A percentile compares a stretch with the other conserved stretches of the same genome.
These are phyloP conservation scores for Stichopus chloronotus DNA, from an alignment of 35 echinoderm and acorn worm genomes.

Conservation along the genomic window DNA sequence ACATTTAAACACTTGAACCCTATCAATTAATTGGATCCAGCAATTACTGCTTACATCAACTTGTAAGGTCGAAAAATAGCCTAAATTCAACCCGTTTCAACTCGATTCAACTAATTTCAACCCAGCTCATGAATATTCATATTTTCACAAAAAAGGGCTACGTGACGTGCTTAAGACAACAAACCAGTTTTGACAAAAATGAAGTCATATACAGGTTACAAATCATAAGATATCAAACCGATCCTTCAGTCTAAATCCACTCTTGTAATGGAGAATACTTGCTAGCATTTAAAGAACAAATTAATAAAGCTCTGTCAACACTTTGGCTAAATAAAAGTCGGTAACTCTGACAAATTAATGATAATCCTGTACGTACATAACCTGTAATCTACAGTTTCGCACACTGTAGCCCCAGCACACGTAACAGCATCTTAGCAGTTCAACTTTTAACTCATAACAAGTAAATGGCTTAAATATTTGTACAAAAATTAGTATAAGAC, in stretches of 20 bases:
- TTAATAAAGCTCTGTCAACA: neutral
- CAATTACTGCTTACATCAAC: neutral
- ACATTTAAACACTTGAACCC: neutral
- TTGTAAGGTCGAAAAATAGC: neutral
- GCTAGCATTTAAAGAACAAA: neutral
- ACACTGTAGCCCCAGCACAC: neutral
- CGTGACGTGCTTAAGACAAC: neutral
- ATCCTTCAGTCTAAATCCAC: neutral
- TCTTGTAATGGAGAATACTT: neutral
- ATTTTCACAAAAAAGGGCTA: neutral
- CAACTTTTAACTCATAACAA: neutral
- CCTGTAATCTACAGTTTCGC: neutral
- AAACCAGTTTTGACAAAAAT: neutral
- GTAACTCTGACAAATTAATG: conserved; percentile 1
- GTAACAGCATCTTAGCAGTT: neutral
- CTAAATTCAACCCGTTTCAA: neutral
- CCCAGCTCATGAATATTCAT: conserved; percentile 44
- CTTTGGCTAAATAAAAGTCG: neutral
- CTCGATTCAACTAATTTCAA: neutral
- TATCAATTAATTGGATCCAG: neutral
- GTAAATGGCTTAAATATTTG: neutral
- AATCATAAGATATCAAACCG: neutral
- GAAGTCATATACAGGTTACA: neutral
- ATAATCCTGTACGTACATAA: neutral
- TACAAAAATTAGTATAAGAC: neutral